Conservation (phyloP, 2,888 invertebrate species). For the Drosophila paucipuncta region DNA sequence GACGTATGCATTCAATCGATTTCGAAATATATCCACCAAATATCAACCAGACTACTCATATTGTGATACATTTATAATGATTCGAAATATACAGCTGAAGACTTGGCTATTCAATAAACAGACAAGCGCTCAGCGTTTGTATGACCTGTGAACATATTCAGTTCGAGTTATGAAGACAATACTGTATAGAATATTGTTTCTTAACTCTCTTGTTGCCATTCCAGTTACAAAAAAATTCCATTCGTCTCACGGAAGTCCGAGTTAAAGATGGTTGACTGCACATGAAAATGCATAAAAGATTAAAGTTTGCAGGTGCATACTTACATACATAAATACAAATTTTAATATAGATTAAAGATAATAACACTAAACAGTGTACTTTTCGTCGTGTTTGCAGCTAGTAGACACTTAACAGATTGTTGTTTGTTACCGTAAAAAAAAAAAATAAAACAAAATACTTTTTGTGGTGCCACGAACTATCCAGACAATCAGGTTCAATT, state of each 20-base stretch:
- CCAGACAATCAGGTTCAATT: constrained; percentile 29
- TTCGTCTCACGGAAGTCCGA: neutral
- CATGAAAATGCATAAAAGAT: neutral
- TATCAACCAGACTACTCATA: neutral
- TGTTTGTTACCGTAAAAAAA: neutral
- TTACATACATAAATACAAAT: neutral
- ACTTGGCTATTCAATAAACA: neutral
- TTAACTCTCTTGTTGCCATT: neutral
- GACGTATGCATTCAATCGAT: neutral
- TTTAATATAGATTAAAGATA: neutral
- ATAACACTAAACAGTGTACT: neutral
- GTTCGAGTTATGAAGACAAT: neutral
- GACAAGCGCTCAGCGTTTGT: neutral
- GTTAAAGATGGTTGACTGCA: neutral
- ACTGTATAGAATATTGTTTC: neutral
- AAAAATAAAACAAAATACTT: neutral
- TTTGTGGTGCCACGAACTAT: constrained; percentile 6
- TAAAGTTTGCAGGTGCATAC: neutral
- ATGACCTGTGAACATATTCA: neutral
- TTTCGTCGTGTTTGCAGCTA: neutral
- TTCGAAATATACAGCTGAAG: neutral
- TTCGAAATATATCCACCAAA: neutral
- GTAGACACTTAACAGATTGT: neutral
- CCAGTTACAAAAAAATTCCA: neutral
- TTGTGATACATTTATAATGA: neutral